These are phyloP conservation scores for Meteorus colon DNA, from an alignment of 2,888 invertebrate species.

Conservation along the genomic window DNA sequence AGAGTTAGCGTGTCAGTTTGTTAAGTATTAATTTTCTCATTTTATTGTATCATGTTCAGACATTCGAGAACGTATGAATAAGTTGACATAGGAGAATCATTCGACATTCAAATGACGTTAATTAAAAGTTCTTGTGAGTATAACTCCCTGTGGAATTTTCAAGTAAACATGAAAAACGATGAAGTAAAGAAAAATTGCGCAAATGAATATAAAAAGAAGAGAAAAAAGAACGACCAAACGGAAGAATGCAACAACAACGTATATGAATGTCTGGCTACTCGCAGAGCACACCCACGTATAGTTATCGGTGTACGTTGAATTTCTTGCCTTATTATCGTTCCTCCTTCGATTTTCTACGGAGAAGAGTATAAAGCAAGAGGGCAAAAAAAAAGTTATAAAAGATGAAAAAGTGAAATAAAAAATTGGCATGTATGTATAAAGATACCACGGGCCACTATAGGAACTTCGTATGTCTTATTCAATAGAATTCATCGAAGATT, in stretches of 20 bases:
- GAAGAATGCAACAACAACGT: conserved; percentile 12
- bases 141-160: background rate
- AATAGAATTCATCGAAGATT: conserved; percentile 62
- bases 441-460: conserved; percentile 34
- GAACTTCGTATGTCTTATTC: conserved; percentile 42
- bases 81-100: background rate
- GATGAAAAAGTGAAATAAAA: background rate
- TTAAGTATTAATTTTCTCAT: background rate
- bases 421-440: background rate
- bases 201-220: background rate
- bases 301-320: conserved; percentile 11
- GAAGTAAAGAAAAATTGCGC: background rate
- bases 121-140: background rate
- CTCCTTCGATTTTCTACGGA: conserved; percentile 13
- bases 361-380: background rate
- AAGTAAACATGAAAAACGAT: background rate
- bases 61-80: background rate
- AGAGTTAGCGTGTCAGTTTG: too few relatives aligned
- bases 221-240: background rate
- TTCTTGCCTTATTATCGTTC: conserved; percentile 13
- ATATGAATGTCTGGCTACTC: conserved; percentile 12
- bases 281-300: conserved; percentile 15
- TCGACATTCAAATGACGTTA: background rate
- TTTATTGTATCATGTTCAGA: background rate
- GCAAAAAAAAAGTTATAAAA: background rate